phyloP scores from a whole-genome alignment of 1,140 invertebrate species.

The Calosoma granatense region DNA sequence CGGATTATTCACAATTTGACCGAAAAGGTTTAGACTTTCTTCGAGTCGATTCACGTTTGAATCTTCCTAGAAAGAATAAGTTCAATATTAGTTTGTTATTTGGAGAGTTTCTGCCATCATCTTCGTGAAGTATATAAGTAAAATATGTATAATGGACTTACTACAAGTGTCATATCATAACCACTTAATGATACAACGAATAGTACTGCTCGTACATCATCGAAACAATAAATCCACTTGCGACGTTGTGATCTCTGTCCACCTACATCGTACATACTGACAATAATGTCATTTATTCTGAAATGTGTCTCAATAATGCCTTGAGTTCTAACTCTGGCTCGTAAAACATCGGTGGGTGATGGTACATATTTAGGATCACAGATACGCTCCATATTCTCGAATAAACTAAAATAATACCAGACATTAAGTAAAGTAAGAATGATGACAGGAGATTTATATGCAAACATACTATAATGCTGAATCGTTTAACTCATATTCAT shows the following conservation, averaged over 20 bases:
- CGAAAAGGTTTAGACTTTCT: slow-evolving; percentile 53
- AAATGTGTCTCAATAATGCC: slow-evolving; percentile 70
- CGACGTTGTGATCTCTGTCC: slow-evolving; percentile 62
- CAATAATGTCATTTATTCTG: slow-evolving; percentile 53
- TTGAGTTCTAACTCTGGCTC: slow-evolving; percentile 62
- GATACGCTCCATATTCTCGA: slow-evolving; percentile 58
- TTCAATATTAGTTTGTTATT: no score
- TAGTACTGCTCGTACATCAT: slow-evolving; percentile 52
- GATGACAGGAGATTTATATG: slow-evolving; percentile 17
- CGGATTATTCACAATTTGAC: slow-evolving; percentile 53
- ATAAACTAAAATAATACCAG: slow-evolving; percentile 40
- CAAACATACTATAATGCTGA: slow-evolving; percentile 65
- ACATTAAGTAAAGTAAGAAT: background rate
- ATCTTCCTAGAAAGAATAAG: slow-evolving; percentile 54
- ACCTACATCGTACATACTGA: slow-evolving; percentile 54
- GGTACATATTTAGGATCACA: slow-evolving; percentile 56
- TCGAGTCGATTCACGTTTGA: slow-evolving; percentile 50
- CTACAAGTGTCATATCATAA: slow-evolving; percentile 54
- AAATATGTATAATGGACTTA: no score
- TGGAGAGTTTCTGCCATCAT: no score
- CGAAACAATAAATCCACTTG: slow-evolving; percentile 69
- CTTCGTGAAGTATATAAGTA: no score
- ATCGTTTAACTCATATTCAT: slow-evolving; percentile 68
- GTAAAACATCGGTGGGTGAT: slow-evolving; percentile 58
- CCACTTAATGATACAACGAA: slow-evolving; percentile 57